Base-by-base conservation (phyloP, 2,888 invertebrate genomes). In the Megastigmus dorsalis region DNA sequence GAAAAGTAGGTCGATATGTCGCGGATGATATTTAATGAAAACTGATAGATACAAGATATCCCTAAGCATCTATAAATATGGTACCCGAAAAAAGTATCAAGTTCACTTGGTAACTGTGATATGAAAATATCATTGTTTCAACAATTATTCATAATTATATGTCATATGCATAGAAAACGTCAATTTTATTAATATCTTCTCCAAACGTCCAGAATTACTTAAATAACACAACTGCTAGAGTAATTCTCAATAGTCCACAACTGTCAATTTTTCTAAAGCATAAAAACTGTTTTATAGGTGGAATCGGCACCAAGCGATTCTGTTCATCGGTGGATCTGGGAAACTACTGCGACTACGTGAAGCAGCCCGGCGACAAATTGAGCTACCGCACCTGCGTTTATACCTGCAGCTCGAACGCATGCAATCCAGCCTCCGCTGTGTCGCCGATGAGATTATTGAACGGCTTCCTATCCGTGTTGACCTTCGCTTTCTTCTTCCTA, bases 321-420 rank as follows among this genome's bases (percentile, higher is more conserved):
- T 97, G 97, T 86, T 96, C 97, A 1, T 93, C 96, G 0, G 89
- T 94, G 82, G 94, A 97, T 87, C 89, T 96, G 83, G 97, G 97
- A 15, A 96, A 95, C 87, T 96, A 95, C 82, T 97, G 97, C 88
- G 94, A 96, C 85, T 96, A 95, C 87, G 95, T 96, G 0, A 89
- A 91, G 77, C 94, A 96, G 79, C 93, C 93, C 6, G 97, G 97
- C n/a, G 97, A 97, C 86, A 91, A 90, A 81, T 88, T 95, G 81
- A 92, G 93, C 73, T 97, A 97, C 87, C 91, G 97, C 79, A 95
- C 96, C 2, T 97, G 97, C 87, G 92, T 97, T 66, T 96, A 92
- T 85, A 97, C 97, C 0, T 97, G 97, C 83, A 89, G 90, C 70
- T 91, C 92, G 0, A 94, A 97, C 84, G 96, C 95, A 1, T 97